phyloP scores from a whole-genome alignment of 2,113 vertebrate genomes.

The Rhabdomys dilectus region DNA sequence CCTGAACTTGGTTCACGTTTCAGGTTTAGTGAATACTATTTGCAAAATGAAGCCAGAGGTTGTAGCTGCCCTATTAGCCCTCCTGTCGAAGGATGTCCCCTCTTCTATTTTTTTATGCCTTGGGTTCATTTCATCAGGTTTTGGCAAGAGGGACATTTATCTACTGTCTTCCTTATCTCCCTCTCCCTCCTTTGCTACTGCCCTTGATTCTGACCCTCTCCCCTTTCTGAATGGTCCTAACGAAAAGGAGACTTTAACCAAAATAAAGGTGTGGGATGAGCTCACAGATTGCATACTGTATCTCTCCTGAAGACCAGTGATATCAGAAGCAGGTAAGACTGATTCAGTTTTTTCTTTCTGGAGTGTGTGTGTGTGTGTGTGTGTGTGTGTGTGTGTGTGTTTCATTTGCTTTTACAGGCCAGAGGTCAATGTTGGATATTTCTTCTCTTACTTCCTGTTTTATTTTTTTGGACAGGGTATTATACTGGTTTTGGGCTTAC shows the following conservation, averaged over 20 bases:
- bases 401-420: background rate
- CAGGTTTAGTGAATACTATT: background rate
- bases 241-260: background rate
- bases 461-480: background rate
- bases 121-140: background rate
- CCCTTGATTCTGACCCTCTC: background rate
- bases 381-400: background rate
- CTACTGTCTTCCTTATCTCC: background rate
- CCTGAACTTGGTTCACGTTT: background rate
- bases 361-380: background rate
- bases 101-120: background rate
- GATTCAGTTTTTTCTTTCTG: background rate
- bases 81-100: background rate
- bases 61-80: background rate
- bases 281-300: rapidly evolving
- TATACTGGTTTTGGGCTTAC: background rate
- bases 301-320: background rate
- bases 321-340: background rate
- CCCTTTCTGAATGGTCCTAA: background rate
- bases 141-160: background rate
- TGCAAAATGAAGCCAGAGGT: conserved; percentile 42
- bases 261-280: background rate
- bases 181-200: too few species aligned
- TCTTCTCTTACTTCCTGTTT: background rate
- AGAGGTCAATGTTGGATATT: too few species aligned